Evolutionary conservation across 2,113 vertebrate genomes (phyloP).

Genomic region (Eulemur rufifrons): DNA sequence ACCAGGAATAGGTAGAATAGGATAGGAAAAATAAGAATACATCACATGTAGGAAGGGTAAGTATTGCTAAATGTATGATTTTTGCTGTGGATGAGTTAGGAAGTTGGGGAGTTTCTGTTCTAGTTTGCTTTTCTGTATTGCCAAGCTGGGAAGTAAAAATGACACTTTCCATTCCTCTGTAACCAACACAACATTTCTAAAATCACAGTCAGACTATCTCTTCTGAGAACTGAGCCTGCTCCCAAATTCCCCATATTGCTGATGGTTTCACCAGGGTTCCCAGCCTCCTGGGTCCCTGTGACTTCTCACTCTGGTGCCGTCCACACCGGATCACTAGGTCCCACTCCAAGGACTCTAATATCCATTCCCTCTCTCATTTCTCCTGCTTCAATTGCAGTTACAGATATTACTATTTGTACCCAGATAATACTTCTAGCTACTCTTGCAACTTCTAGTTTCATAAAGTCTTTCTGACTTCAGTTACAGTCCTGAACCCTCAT

Average conservation of each 20-base stretch:
- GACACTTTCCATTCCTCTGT: background rate
- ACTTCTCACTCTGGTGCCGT: background rate
- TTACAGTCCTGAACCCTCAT: background rate
- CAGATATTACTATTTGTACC: background rate
- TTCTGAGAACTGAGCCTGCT: constrained; percentile 15
- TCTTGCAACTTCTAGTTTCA: background rate
- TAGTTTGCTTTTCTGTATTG: background rate
- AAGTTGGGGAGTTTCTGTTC: background rate
- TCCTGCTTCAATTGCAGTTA: background rate
- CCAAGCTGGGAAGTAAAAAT: background rate
- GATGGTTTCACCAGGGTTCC: background rate
- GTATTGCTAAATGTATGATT: background rate
- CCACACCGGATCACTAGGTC: background rate
- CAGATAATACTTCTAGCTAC: background rate
- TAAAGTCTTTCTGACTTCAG: background rate
- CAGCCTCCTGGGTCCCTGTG: background rate
- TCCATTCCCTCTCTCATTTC: background rate
- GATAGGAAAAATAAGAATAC: background rate
- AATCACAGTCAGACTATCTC: background rate
- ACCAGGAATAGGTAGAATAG: background rate
- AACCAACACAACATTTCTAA: background rate
- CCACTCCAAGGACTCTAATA: background rate
- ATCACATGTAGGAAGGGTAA: background rate
- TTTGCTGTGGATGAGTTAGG: background rate
- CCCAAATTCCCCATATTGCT: background rate